Conservation (phyloP, 2,113 vertebrate genomes). For the Laticauda laticaudata region DNA sequence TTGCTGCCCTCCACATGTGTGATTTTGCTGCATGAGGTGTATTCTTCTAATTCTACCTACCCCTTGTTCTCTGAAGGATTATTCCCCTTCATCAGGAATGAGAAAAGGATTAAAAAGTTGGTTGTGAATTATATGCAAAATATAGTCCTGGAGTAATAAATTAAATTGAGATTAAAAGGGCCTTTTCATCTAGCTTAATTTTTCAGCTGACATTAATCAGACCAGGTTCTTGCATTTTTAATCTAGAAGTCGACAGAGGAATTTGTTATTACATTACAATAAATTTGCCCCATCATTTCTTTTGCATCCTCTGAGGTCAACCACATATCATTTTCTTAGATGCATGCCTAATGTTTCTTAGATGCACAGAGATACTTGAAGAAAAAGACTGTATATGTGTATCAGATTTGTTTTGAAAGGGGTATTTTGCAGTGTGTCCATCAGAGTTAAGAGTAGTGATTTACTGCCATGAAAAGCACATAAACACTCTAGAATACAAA, state of each 20-base stretch:
- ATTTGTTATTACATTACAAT: neutral
- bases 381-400: neutral
- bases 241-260: neutral
- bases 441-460: neutral
- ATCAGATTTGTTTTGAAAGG: neutral
- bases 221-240: neutral
- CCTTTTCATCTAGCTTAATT: neutral
- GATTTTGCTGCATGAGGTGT: neutral
- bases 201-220: neutral
- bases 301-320: neutral
- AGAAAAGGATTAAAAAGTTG: neutral
- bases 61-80: neutral
- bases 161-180: neutral
- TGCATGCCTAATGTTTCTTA: neutral
- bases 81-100: neutral
- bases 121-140: neutral
- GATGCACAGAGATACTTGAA: neutral
- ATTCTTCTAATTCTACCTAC: neutral
- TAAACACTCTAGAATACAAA: neutral
- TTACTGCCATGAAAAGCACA: neutral
- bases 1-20: neutral
- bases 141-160: neutral
- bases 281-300: neutral
- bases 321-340: neutral
- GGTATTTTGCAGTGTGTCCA: neutral